phyloP scores from a whole-genome alignment of 1,140 invertebrate species.

The Pomacea maculata region DNA sequence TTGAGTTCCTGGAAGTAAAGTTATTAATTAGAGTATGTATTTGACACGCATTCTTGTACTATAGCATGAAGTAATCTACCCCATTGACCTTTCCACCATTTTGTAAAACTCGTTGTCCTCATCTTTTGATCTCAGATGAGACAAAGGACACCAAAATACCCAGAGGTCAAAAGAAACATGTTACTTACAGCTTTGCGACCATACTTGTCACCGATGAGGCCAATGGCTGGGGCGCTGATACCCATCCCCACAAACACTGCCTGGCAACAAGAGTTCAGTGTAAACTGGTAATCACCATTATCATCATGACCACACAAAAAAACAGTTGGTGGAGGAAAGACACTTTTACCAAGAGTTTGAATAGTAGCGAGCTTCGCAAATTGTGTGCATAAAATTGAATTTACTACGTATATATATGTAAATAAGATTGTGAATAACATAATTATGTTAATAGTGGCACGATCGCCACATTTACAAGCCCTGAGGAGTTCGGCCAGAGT shows the following conservation, averaged over 20 bases:
- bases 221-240: slow-evolving; percentile 94
- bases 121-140: not conserved
- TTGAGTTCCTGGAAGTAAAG: no score
- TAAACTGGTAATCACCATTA: not conserved
- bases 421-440: no score
- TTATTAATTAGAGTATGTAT: no score
- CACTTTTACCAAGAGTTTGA: not conserved
- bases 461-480: not conserved
- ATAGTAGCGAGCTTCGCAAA: no score
- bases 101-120: no score
- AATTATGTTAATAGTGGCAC: no score
- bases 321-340: not conserved
- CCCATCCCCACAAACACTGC: slow-evolving; percentile 96
- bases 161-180: not conserved
- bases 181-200: slow-evolving; percentile 82
- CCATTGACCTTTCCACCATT: no score
- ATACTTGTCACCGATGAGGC: slow-evolving; percentile 90
- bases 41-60: no score
- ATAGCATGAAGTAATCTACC: no score
- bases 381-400: no score
- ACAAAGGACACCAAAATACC: not conserved
- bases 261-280: slow-evolving; percentile 67
- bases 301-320: not conserved
- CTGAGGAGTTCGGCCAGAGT: no score
- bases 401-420: no score